Base-by-base conservation (phyloP, 2,797 vertebrate species). In the Poeciliopsis infans region DNA sequence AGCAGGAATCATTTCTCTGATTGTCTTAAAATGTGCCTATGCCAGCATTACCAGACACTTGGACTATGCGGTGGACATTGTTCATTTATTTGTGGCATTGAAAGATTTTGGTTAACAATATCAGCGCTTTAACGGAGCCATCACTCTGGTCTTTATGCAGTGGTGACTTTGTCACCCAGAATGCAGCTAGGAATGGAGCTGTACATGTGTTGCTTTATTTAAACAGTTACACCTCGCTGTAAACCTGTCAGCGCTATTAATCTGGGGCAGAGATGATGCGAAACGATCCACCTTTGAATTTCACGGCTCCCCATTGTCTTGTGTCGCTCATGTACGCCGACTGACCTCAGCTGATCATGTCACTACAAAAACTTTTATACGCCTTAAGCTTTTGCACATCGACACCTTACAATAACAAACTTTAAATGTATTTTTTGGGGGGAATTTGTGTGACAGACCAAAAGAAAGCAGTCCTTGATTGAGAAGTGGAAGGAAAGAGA, bases 241-340 rank as follows among this genome's bases (percentile, higher is more conserved):
- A 83, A 94, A 94, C 87, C 90, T 95, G 93, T 94, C 94, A 90
- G 81, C 87, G 90, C 88, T 85, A 87, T 94, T 92, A 90, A 95
- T 93, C 87, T 86, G 70, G 84, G 85, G 71, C 86, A 85, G 5
- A 93, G 85, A 83, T 80, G 90, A 89, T 91, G 71, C 84, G 76
- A 64, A 82, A 89, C 82, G 78, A 78, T 85, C 87, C 79, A 57
- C 72, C 64, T 88, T 89, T 89, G 80, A 91, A 88, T 87, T 85
- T 75, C 57, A 90, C 87, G 86, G 86, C 88, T 80, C 74, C 75
- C 55, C 61, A 55, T 61, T 77, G 85, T 82, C 76, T 89, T 77
- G 49, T 79, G 83, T 84, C 87, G 53, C 88, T 76, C 25, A 82
- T 64, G 61, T 78, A 72, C 16, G 83, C 43, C n/a, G 45, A 53